These are phyloP conservation scores for Calliphora vomitoria DNA, from an alignment of 2,888 invertebrate species.

Conservation along the genomic window DNA sequence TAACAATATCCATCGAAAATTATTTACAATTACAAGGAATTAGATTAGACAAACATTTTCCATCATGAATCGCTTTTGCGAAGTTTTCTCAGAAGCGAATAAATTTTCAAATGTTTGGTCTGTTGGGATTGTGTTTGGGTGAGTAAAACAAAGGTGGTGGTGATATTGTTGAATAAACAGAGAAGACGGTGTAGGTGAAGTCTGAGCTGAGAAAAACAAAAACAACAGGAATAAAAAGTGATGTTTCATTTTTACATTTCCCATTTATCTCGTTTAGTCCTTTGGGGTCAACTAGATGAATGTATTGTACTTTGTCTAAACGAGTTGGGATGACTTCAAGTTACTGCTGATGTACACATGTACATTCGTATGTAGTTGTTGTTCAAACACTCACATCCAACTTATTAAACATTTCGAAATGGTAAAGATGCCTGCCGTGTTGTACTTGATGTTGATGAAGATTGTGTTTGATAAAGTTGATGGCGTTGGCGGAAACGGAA, in stretches of 20 bases:
- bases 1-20: too few relatives aligned
- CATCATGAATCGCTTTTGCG: too few relatives aligned
- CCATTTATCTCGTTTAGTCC: slow-evolving; percentile 83
- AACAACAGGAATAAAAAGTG: slow-evolving; percentile 76
- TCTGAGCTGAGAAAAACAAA: slow-evolving; percentile 22
- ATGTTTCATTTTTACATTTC: slow-evolving; percentile 83
- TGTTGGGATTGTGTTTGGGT: not conserved
- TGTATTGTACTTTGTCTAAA: slow-evolving; percentile 76
- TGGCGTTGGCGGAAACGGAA: slow-evolving; percentile 63
- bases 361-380: not conserved
- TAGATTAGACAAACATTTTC: too few relatives aligned
- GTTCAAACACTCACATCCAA: slow-evolving; percentile 11
- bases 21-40: too few relatives aligned
- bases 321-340: slow-evolving; percentile 72
- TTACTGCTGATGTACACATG: slow-evolving; percentile 51
- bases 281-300: slow-evolving; percentile 76
- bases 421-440: slow-evolving; percentile 21
- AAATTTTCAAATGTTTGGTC: too few relatives aligned
- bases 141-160: not conserved
- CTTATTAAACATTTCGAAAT: slow-evolving; percentile 43
- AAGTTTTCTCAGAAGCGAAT: too few relatives aligned
- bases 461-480: slow-evolving; percentile 35
- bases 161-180: slow-evolving; percentile 23
- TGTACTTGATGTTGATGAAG: slow-evolving; percentile 30
- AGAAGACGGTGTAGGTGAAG: slow-evolving; percentile 9